Evolutionary conservation across 2,797 vertebrate species (phyloP).

Genomic region (Liasis olivaceus): DNA sequence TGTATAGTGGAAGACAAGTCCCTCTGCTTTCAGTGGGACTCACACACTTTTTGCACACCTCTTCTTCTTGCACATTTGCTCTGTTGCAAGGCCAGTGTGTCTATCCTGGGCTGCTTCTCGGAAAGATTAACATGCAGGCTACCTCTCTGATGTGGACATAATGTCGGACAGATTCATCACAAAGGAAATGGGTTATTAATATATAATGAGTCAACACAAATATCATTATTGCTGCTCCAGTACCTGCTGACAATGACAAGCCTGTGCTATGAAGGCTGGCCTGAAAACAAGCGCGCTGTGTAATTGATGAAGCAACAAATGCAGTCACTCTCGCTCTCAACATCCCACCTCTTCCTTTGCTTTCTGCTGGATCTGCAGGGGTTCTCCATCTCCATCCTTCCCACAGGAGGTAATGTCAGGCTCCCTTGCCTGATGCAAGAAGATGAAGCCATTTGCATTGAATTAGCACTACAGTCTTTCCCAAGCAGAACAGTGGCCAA

Average conservation of each 20-base stretch:
- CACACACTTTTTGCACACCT: background rate
- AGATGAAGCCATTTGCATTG: constrained; percentile 73
- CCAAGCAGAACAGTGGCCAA: constrained; percentile 27
- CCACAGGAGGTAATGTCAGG: constrained; percentile 43
- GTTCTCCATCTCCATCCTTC: constrained; percentile 28
- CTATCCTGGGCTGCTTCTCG: fast-evolving
- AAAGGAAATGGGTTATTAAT: constrained; percentile 30
- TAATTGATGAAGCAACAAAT: background rate
- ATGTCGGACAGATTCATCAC: background rate
- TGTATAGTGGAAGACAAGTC: background rate
- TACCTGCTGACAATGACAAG: constrained; percentile 32
- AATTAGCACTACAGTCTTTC: constrained; percentile 70
- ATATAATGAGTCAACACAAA: constrained; percentile 24
- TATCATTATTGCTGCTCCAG: background rate
- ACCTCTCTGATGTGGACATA: background rate
- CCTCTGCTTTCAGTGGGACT: background rate
- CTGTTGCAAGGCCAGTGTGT: fast-evolving
- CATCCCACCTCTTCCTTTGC: background rate
- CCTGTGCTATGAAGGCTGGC: constrained; percentile 7
- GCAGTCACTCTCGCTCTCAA: background rate
- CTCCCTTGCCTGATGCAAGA: constrained; percentile 47
- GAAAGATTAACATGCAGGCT: background rate
- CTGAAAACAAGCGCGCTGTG: background rate
- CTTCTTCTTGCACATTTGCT: background rate
- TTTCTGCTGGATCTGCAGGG: constrained; percentile 27